Evolutionary conservation across 1,140 invertebrate species (phyloP).

Genomic region (Caenorhabditis latens): DNA sequence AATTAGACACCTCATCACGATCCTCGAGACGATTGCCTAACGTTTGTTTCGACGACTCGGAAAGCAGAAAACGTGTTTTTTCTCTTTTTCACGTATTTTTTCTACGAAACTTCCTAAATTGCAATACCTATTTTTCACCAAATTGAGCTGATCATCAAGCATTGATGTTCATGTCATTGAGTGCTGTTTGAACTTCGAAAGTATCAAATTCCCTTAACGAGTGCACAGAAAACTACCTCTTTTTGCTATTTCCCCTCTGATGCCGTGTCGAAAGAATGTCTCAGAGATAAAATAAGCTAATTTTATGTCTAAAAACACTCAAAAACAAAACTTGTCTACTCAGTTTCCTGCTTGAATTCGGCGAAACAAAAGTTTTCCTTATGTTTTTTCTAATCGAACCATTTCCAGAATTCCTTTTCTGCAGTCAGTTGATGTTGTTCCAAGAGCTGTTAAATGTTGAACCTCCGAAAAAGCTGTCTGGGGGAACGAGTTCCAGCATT

Average conservation of each 20-base stretch:
- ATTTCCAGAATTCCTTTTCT: not conserved
- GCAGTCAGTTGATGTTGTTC: no score
- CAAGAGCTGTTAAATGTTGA: not conserved
- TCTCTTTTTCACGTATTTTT: slow-evolving; percentile 4
- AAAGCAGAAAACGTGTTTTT: not conserved
- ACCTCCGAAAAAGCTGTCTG: not conserved
- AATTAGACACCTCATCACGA: slow-evolving; percentile 41
- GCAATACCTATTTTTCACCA: slow-evolving; percentile 3
- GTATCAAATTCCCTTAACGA: slow-evolving; percentile 14
- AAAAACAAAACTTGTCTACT: not conserved
- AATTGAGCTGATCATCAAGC: slow-evolving; percentile 13
- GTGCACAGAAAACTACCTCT: slow-evolving; percentile 13
- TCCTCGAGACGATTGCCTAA: not conserved
- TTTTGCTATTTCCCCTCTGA: not conserved
- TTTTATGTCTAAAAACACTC: not conserved
- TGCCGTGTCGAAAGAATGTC: not conserved
- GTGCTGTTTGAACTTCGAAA: slow-evolving; percentile 28
- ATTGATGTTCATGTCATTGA: slow-evolving; percentile 35
- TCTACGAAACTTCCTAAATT: not conserved
- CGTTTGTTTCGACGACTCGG: not conserved
- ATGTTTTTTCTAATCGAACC: not conserved
- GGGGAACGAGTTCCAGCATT: no score
- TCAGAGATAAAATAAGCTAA: slow-evolving; percentile 18
- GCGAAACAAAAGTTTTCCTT: not conserved
- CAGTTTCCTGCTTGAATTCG: not conserved